Base-by-base conservation (phyloP, 2,797 vertebrate genomes). In the Chrosomus eos region DNA sequence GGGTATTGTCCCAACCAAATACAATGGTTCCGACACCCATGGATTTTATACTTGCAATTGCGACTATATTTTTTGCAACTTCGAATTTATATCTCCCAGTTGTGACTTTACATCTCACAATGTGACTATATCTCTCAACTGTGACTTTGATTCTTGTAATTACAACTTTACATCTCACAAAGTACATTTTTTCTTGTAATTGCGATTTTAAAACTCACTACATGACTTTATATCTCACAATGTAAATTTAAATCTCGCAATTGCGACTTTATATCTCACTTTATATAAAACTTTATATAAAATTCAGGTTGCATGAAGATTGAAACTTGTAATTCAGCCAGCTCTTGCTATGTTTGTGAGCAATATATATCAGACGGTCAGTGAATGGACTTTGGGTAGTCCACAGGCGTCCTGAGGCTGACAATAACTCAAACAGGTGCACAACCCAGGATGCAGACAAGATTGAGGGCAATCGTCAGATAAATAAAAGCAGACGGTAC, bases 401-500 rank as follows among this genome's bases (percentile, higher is more conserved):
- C 55, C 33, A 28, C n/a, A 62, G 23, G 31, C 5, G 4, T 43
- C 60, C 21, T 43, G n/a, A 64, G 28, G 38, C 76, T 28, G 26
- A 62, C 55, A 28, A 21, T 60, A 62, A 64, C 23, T 82, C 80
- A 74, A 28, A 78, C 33, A 71, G 62, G 23, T 81, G 48, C 62
- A 77, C 72, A 58, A 51, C 55, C 40, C 33, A 55, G 48, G 43
- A 48, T 74, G 51, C 23, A 75, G 28, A 81, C 62, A 71, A 75
- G 74, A 31, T 62, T 38, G 53, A 70, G 31, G 48, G 62, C 19
- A 64, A 76, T 71, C 21, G 43, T 48, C 76, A 67, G 28, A 28
- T 72, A 55, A 72, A 84, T 79, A 76, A 84, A 82, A 73, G 64
- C 71, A 72, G 80, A 80, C 53, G 31, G 64, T 66, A 26, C 38